Evolutionary conservation across 2,888 invertebrate genomes (phyloP).

Genomic region (Drosophila mulleri): DNA sequence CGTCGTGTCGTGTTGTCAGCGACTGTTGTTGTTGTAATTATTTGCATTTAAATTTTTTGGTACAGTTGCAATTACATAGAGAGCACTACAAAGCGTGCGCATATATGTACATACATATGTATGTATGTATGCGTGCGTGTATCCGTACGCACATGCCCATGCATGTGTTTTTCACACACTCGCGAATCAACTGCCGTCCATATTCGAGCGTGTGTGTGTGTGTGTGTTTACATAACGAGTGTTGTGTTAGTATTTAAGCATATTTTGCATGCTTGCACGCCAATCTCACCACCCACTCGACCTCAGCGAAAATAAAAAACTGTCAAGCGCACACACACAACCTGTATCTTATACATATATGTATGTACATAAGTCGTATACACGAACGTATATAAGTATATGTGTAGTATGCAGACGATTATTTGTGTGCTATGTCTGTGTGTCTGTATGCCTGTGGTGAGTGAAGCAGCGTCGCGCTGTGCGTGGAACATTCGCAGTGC

Average conservation of each 20-base stretch:
- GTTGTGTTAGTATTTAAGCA: constrained; percentile 16
- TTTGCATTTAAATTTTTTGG: constrained; percentile 36
- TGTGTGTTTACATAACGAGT: not conserved
- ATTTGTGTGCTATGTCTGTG: not conserved
- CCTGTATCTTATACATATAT: not conserved
- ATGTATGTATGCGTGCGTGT: not conserved
- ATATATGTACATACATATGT: not conserved
- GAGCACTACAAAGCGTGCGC: not conserved
- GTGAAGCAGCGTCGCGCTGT: constrained; percentile 33
- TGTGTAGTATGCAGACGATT: constrained; percentile 2
- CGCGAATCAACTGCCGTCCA: not conserved
- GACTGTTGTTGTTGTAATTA: constrained; percentile 40
- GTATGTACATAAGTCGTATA: constrained; percentile 9
- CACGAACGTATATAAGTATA: not conserved
- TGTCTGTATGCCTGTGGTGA: not conserved
- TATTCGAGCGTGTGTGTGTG: not conserved
- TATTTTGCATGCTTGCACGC: constrained; percentile 11
- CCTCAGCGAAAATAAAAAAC: constrained; percentile 17
- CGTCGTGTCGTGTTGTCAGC: constrained; percentile 2
- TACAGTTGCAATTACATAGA: constrained; percentile 38
- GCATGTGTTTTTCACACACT: not conserved
- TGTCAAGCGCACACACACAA: constrained; percentile 6
- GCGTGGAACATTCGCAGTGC: constrained; percentile 61
- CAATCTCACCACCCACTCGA: constrained; percentile 40
- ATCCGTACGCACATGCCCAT: not conserved